These are phyloP conservation scores for Dusona sp. DNA, from an alignment of 2,888 invertebrate species.

Conservation along the genomic window DNA sequence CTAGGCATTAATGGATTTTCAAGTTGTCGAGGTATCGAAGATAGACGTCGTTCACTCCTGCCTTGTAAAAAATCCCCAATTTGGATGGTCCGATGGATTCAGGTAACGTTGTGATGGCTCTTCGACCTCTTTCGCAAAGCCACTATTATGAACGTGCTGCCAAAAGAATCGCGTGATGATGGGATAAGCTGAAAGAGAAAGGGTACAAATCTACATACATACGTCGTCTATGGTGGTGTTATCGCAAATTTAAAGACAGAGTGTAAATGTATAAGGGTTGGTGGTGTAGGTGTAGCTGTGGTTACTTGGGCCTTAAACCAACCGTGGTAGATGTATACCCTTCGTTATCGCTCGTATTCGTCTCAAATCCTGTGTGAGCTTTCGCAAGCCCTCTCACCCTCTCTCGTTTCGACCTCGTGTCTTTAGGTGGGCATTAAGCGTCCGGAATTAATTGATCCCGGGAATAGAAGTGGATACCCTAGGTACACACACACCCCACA, in stretches of 20 bases:
- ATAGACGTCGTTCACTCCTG: slow-evolving; percentile 56
- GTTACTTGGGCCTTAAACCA: slow-evolving; percentile 41
- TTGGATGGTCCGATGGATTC: slow-evolving; percentile 26
- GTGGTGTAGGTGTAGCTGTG: not conserved
- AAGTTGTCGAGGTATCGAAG: slow-evolving; percentile 21
- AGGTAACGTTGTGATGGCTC: slow-evolving; percentile 35
- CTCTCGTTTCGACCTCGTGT: slow-evolving; percentile 72
- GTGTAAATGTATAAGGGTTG: slow-evolving; percentile 77
- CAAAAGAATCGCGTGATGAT: slow-evolving; percentile 79
- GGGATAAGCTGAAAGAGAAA: slow-evolving; percentile 42
- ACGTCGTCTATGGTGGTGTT: slow-evolving; percentile 70
- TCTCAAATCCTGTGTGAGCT: slow-evolving; percentile 57
- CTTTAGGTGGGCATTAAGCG: slow-evolving; percentile 82
- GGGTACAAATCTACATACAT: slow-evolving; percentile 1
- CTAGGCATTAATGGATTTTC: slow-evolving; percentile 8
- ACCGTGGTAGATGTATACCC: slow-evolving; percentile 47
- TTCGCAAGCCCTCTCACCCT: slow-evolving; percentile 47
- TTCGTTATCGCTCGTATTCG: slow-evolving; percentile 66
- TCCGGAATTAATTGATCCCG: slow-evolving; percentile 83
- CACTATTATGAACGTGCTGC: slow-evolving; percentile 60
- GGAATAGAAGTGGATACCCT: slow-evolving; percentile 81
- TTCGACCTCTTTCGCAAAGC: slow-evolving; percentile 67
- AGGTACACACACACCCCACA: slow-evolving; percentile 79
- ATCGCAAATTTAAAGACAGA: slow-evolving; percentile 73
- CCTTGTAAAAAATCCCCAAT: slow-evolving; percentile 26